These are phyloP conservation scores for Cyanistes caeruleus DNA, from an alignment of 2,113 vertebrate species.

Conservation along the genomic window DNA sequence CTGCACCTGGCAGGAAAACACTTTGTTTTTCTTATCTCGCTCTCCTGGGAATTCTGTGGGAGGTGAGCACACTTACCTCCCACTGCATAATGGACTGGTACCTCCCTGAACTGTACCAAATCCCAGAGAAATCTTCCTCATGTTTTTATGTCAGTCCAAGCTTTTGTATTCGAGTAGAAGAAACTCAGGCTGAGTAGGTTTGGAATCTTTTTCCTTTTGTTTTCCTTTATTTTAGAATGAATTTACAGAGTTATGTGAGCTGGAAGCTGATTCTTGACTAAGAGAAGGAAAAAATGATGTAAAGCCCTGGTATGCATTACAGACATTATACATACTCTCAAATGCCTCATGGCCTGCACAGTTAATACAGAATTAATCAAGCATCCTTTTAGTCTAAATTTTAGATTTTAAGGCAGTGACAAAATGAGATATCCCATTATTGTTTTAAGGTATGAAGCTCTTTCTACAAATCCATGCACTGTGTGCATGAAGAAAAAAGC, in stretches of 20 bases:
- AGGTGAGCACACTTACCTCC: background rate
- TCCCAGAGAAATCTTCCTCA: background rate
- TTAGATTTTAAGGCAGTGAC: background rate
- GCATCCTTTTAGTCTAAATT: conserved; percentile 13
- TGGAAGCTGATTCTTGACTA: background rate
- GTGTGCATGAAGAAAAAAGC: conserved; percentile 65
- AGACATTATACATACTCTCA: background rate
- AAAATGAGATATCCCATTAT: background rate
- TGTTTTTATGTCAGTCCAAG: background rate
- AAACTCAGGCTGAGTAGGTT: background rate
- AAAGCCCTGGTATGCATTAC: background rate
- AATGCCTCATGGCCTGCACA: background rate
- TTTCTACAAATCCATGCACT: conserved; percentile 66
- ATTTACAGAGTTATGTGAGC: background rate
- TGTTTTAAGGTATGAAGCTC: conserved; percentile 28
- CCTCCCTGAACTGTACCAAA: background rate
- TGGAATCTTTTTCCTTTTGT: background rate
- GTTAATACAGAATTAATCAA: background rate
- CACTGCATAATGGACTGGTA: background rate
- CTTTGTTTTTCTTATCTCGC: background rate
- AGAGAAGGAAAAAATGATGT: background rate
- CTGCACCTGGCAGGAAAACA: background rate
- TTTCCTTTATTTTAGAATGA: background rate
- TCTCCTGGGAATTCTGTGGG: background rate
- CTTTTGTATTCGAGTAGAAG: background rate